These are phyloP conservation scores for Halcyon senegalensis DNA, from an alignment of 2,113 vertebrate genomes.

Conservation along the genomic window DNA sequence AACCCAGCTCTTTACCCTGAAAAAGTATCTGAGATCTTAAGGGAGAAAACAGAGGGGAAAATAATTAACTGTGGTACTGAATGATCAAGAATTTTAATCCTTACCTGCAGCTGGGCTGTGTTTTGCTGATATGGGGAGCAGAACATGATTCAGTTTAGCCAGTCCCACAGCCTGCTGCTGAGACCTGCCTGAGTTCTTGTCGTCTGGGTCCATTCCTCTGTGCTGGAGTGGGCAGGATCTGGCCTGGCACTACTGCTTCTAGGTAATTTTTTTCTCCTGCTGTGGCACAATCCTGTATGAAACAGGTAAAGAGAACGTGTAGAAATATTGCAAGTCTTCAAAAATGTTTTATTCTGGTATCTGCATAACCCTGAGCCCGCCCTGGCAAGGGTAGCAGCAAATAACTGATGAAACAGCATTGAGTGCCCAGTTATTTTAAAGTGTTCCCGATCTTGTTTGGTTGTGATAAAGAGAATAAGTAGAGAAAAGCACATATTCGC, in stretches of 20 bases:
- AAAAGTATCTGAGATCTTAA: neutral
- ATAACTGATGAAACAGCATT: conserved; percentile 63
- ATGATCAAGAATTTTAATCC: neutral
- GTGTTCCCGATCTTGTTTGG: conserved; percentile 54
- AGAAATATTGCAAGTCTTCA: neutral
- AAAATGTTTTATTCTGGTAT: neutral
- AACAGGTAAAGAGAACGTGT: neutral
- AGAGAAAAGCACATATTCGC: conserved; percentile 57
- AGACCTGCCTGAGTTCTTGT: neutral
- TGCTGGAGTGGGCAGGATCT: neutral
- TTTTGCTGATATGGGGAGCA: neutral
- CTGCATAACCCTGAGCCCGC: neutral
- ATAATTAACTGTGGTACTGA: neutral
- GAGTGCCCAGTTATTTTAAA: conserved; percentile 64
- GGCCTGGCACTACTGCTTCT: neutral
- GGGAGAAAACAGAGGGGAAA: neutral
- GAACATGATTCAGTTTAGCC: neutral
- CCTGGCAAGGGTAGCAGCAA: conserved; percentile 49
- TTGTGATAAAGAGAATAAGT: conserved; percentile 72
- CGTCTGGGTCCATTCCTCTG: neutral
- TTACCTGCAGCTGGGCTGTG: neutral
- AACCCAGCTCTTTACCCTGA: neutral
- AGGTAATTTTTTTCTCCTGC: neutral
- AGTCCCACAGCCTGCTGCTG: neutral
- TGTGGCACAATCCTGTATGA: neutral